Evolutionary conservation across 2,797 vertebrate species (phyloP).

Genomic region (Microctenopoma stevenorrisi): DNA sequence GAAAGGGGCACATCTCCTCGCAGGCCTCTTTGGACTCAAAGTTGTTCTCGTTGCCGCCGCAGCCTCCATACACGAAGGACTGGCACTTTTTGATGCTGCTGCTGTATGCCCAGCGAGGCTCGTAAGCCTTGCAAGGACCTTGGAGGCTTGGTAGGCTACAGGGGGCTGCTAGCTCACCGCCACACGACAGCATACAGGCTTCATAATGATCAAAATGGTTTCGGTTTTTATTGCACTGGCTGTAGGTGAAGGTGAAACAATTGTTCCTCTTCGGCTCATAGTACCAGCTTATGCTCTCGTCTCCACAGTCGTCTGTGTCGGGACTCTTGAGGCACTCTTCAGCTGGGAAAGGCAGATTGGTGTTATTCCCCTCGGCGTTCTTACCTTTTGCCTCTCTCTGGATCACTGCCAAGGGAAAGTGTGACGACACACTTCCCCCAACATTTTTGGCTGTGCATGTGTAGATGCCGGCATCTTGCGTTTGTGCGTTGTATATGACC

Average conservation of each 20-base stretch:
- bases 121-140: constrained; percentile 94
- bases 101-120: constrained; percentile 95
- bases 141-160: constrained; percentile 93
- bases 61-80: constrained; percentile 95
- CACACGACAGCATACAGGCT: constrained; percentile 91
- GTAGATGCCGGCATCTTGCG: constrained; percentile 92
- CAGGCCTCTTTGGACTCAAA: constrained; percentile 95
- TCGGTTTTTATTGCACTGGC: constrained; percentile 92
- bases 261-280: constrained; percentile 96
- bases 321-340: constrained; percentile 93
- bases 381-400: constrained; percentile 78
- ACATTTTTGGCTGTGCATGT: constrained; percentile 92
- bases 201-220: constrained; percentile 95
- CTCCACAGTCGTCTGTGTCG: constrained; percentile 91
- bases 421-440: constrained; percentile 86
- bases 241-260: constrained; percentile 95
- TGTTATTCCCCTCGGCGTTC: constrained; percentile 82
- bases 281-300: constrained; percentile 94
- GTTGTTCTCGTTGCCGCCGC: constrained; percentile 96
- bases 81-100: constrained; percentile 90
- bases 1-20: constrained; percentile 95
- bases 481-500: constrained; percentile 95
- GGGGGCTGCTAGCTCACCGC: constrained; percentile 88
- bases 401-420: constrained; percentile 89
- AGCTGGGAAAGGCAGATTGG: constrained; percentile 83